A percentile compares a stretch with the other conserved stretches of the same genome.
phyloP scores from a whole-genome alignment of 2,113 vertebrate species.

The Tragelaphus buxtoni region DNA sequence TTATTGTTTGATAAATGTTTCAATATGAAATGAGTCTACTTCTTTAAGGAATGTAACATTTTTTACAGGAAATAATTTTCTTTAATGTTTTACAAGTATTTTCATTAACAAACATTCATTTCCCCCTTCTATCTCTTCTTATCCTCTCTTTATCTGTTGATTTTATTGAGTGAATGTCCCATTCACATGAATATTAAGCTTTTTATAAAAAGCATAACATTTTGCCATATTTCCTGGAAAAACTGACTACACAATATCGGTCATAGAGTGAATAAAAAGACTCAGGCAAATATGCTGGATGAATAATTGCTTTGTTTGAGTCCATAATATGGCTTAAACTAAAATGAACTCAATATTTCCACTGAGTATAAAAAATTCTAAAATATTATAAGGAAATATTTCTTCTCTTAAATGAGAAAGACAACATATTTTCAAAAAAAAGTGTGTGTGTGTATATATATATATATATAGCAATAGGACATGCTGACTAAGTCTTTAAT shows the following conservation, averaged over 20 bases:
- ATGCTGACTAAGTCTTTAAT: slow-evolving; percentile 10
- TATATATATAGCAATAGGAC: neutral
- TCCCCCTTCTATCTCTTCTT: neutral
- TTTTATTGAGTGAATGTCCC: neutral
- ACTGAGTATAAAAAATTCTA: neutral
- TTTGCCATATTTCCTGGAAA: neutral
- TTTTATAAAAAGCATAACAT: neutral
- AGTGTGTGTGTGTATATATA: no score
- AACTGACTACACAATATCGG: neutral
- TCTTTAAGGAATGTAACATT: neutral
- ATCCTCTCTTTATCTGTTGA: neutral
- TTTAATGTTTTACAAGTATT: neutral
- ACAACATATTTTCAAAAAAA: neutral
- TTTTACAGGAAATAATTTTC: neutral
- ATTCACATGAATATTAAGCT: neutral
- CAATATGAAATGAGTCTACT: neutral
- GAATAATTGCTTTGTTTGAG: neutral
- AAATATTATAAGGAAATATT: neutral
- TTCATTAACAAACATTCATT: neutral
- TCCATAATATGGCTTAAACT: neutral
- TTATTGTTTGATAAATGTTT: neutral
- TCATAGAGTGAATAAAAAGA: neutral
- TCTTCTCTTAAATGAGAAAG: neutral
- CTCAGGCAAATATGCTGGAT: neutral
- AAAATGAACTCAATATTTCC: neutral